Conservation (phyloP, 2,797 vertebrate genomes). For the Poliocrania exsul region DNA sequence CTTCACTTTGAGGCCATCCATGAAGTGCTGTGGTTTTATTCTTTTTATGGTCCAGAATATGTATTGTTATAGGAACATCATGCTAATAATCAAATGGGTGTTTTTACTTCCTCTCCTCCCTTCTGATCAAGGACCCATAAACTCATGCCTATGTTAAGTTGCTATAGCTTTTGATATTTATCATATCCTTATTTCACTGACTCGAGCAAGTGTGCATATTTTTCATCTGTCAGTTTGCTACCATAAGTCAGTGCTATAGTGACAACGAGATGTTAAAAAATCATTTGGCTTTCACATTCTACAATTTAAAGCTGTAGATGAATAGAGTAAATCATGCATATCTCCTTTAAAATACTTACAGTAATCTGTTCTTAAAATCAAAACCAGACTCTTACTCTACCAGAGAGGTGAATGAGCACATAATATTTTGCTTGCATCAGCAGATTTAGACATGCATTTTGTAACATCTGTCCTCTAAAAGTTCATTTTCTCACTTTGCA, state of each 20-base stretch:
- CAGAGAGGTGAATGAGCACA: not conserved
- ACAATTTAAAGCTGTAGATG: conserved; percentile 18
- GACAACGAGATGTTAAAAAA: not conserved
- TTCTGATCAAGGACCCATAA: not conserved
- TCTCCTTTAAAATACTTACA: not conserved
- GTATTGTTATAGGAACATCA: not conserved
- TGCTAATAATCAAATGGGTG: not conserved
- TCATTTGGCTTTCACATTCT: conserved; percentile 23
- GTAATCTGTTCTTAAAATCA: not conserved
- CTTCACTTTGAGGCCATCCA: not conserved
- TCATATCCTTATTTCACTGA: not conserved
- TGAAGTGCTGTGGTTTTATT: not conserved
- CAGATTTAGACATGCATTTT: not conserved
- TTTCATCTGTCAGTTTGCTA: conserved; percentile 18
- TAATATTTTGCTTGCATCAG: not conserved
- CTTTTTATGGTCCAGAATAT: not conserved
- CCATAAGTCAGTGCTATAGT: conserved; percentile 2
- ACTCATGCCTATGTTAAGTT: not conserved
- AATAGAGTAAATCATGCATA: not conserved
- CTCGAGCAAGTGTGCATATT: not conserved
- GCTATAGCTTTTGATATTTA: not conserved
- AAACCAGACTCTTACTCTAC: not conserved
- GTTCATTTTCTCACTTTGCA: not conserved
- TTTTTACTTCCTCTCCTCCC: not conserved
- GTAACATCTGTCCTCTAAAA: not conserved